A percentile compares a stretch with the other conserved stretches of the same genome.
These are phyloP conservation scores for Epinotia bilunana DNA, from an alignment of 2,888 invertebrate genomes.

Conservation along the genomic window DNA sequence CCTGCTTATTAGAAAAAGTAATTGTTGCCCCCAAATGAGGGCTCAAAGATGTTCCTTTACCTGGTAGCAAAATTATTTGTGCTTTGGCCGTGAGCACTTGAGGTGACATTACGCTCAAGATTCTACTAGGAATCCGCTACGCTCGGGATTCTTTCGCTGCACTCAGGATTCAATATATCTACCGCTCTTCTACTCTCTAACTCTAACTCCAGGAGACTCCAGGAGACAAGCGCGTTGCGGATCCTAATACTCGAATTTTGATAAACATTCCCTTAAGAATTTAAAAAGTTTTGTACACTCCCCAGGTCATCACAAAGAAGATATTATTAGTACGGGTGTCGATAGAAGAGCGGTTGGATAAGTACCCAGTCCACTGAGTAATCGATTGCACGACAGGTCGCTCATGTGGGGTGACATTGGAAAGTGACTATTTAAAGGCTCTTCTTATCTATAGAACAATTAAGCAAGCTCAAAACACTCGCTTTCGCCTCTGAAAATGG, in stretches of 20 bases:
- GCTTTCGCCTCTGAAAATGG: constrained; percentile 81
- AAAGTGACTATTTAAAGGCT: constrained; percentile 59
- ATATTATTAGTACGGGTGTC: constrained; percentile 56
- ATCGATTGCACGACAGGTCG: constrained; percentile 64
- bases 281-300: background rate
- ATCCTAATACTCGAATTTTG: background rate
- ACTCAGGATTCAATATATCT: no score
- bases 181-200: no score
- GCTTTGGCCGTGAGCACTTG: no score
- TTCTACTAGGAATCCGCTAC: no score
- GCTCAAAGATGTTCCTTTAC: no score
- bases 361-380: constrained; percentile 62
- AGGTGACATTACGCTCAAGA: no score
- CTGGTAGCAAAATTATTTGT: no score
- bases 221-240: no score
- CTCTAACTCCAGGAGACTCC: no score
- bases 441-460: constrained; percentile 64
- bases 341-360: constrained; percentile 67
- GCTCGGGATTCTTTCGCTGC: no score
- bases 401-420: constrained; percentile 65
- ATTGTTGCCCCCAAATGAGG: no score
- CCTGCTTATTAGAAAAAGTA: no score
- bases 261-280: background rate
- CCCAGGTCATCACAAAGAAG: background rate
- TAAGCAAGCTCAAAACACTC: constrained; percentile 66